phyloP scores from a whole-genome alignment of 2,113 vertebrate species.

The Gopherus evgoodei region DNA sequence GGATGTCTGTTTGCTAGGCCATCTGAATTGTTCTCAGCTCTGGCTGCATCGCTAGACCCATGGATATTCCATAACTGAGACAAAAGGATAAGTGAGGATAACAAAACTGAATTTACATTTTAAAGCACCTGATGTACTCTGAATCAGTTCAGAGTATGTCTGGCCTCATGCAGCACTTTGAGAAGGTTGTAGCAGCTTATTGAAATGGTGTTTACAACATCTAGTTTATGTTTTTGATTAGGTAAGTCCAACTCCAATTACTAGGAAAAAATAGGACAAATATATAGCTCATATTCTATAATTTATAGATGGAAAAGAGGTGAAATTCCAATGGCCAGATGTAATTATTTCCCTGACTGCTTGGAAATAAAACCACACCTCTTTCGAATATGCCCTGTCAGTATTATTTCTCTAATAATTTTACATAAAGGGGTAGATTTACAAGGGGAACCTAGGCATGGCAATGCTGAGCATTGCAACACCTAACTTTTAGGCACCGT shows the following conservation, averaged over 20 bases:
- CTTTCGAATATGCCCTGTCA: conserved; percentile 14
- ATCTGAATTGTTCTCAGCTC: too few species aligned
- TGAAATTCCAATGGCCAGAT: not conserved
- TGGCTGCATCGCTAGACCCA: too few species aligned
- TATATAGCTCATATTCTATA: not conserved
- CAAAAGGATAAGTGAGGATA: not conserved
- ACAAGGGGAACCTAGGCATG: not conserved
- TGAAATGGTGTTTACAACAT: not conserved
- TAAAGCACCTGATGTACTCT: not conserved
- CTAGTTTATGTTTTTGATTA: not conserved
- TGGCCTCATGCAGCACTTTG: not conserved
- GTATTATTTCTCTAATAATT: conserved; percentile 10
- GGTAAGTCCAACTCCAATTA: not conserved
- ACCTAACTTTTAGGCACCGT: not conserved
- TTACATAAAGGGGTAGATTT: not conserved
- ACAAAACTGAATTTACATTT: not conserved
- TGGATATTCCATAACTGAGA: not conserved
- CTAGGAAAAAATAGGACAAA: not conserved
- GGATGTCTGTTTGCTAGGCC: too few species aligned
- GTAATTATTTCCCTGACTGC: not conserved
- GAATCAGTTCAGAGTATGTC: not conserved
- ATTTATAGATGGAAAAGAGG: not conserved
- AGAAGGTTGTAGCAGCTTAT: not conserved
- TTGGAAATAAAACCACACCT: not conserved
- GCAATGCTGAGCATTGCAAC: not conserved